Conservation (phyloP, 2,888 invertebrate genomes). For the Charanyca ferruginea region DNA sequence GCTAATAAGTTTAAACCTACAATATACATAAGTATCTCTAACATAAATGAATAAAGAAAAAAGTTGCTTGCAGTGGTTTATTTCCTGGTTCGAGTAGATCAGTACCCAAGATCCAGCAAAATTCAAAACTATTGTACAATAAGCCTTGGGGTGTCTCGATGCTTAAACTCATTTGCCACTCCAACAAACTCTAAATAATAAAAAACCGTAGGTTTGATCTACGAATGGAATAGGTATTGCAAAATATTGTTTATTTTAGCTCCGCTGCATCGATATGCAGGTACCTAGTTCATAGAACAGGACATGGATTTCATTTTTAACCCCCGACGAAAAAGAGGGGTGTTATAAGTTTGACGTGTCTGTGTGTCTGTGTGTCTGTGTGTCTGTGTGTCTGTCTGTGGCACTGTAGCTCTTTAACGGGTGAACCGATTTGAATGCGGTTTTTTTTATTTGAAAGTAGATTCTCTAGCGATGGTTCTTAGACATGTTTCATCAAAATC, state of each 20-base stretch:
- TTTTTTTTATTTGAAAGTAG: too few species aligned
- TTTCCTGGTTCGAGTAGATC: constrained; percentile 21
- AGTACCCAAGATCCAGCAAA: constrained; percentile 25
- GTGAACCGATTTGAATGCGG: too few species aligned
- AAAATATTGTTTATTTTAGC: neutral
- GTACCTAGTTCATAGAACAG: neutral
- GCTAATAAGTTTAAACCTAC: neutral
- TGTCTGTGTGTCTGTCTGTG: too few species aligned
- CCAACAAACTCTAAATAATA: constrained; percentile 23
- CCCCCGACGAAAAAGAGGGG: too few species aligned
- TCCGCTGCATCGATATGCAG: neutral
- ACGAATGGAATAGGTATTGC: neutral
- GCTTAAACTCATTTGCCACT: constrained; percentile 49
- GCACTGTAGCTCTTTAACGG: too few species aligned
- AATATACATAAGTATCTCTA: neutral
- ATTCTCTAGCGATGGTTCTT: too few species aligned
- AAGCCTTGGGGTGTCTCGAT: constrained; percentile 22
- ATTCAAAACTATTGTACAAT: constrained; percentile 37
- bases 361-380: too few species aligned
- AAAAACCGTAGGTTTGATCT: neutral
- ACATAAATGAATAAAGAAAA: neutral
- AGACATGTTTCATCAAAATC: too few species aligned
- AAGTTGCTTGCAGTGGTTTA: constrained; percentile 31
- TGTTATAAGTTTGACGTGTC: too few species aligned
- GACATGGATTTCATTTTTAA: constrained; percentile 21